A percentile compares a stretch with the other conserved stretches of the same genome.
phyloP scores from a whole-genome alignment of 1,140 invertebrate genomes.

The Ganaspis sp. region DNA sequence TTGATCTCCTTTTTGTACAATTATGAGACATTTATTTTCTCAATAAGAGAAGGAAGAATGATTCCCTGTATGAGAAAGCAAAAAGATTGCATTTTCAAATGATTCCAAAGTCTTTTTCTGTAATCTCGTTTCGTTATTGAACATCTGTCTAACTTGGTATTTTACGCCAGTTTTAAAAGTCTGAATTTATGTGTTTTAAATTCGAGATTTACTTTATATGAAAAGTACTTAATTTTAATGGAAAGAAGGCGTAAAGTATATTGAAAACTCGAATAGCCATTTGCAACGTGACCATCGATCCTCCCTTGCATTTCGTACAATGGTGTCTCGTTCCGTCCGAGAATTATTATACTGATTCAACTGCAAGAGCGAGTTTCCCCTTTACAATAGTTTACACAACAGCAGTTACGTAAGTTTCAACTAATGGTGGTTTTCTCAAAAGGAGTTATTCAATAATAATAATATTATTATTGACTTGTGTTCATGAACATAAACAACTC shows the following conservation, averaged over 20 bases:
- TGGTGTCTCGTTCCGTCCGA: background rate
- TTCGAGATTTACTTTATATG: background rate
- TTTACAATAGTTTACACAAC: conserved; percentile 8
- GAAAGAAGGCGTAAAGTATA: background rate
- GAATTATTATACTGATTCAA: conserved; percentile 23
- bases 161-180: too few species aligned
- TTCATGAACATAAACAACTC: background rate
- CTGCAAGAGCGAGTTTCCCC: conserved; percentile 15
- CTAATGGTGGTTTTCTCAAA: conserved; percentile 9
- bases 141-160: too few species aligned
- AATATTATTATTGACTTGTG: conserved; percentile 14
- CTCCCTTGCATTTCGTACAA: conserved; percentile 1
- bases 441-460: conserved; percentile 7
- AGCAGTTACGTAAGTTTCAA: conserved; percentile 5
- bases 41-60: too few species aligned
- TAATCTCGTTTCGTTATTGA: too few species aligned
- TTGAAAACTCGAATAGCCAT: background rate
- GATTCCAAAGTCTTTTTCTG: too few species aligned
- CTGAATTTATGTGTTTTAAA: background rate
- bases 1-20: background rate
- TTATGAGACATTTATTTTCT: background rate
- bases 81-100: too few species aligned
- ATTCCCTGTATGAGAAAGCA: too few species aligned
- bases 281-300: background rate
- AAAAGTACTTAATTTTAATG: background rate